Evolutionary conservation across 2,113 vertebrate species (phyloP).

Genomic region (Psettodes erumei): DNA sequence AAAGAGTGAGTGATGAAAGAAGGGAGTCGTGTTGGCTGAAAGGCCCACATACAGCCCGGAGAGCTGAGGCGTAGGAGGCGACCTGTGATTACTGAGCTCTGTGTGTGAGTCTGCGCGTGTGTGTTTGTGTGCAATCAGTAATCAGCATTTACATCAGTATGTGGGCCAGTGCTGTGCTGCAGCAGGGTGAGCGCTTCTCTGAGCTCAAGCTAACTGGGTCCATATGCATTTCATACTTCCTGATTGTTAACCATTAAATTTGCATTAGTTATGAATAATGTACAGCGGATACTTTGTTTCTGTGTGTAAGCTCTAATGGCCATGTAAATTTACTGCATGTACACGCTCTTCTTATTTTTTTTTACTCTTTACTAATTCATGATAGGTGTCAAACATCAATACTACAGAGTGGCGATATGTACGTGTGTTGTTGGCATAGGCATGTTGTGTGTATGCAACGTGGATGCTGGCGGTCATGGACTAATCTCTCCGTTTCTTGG

Average conservation of each 20-base stretch:
- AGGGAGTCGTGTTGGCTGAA: constrained; percentile 41
- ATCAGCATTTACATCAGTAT: constrained; percentile 48
- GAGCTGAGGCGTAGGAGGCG: constrained; percentile 62
- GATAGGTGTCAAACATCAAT: not conserved
- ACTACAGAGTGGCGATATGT: not conserved
- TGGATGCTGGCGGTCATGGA: not conserved
- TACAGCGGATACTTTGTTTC: constrained; percentile 1
- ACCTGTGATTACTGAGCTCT: constrained; percentile 59
- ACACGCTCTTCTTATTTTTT: constrained; percentile 18
- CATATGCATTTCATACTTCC: not conserved
- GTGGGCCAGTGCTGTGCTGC: constrained; percentile 44
- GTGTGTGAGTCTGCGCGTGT: constrained; percentile 1
- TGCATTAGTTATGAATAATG: constrained; percentile 39
- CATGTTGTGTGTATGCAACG: not conserved
- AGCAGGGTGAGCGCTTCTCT: constrained; percentile 10
- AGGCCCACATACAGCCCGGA: constrained; percentile 39
- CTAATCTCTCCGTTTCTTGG: not conserved
- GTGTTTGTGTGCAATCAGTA: constrained; percentile 17
- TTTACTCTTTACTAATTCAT: constrained; percentile 46
- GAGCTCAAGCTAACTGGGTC: constrained; percentile 1
- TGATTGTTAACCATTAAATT: constrained; percentile 15
- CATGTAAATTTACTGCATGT: not conserved
- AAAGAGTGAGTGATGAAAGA: constrained; percentile 65
- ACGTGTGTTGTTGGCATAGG: not conserved
- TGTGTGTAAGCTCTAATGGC: constrained; percentile 17